Base-by-base conservation (phyloP, 2,113 vertebrate species). In the Hydrochoerus hydrochaeris region DNA sequence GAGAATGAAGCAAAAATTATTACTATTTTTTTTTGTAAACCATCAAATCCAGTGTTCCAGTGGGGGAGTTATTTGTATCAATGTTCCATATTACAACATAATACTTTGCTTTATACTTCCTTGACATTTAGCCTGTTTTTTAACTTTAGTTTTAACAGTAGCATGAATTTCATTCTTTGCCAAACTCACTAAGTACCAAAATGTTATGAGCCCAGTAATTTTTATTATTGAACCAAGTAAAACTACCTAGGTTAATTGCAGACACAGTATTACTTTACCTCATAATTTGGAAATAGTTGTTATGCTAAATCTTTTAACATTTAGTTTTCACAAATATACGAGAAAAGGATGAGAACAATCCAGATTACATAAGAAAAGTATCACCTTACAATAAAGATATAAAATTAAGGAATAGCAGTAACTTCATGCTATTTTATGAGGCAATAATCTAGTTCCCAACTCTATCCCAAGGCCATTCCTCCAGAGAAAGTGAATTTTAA, bases 341-440 rank as follows among this genome's bases (percentile, higher is more conserved):
- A 98, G 97, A 91, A 98, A 98, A 98, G 88, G 92, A 98, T 95
- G 95, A 97, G 96, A 98, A 95, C 96, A 97, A 46, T 97, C 95
- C 82, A 58, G 98, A 95, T 98, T 93, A 97, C 98, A 96, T 97
- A 98, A 97, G 96, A 97, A 96, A 96, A 98, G 95, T 95, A 98
- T 98, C 98, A 97, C 95, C 95, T 97, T 96, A 98, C 98, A 98
- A 98, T 97, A 98, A 98, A 98, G 98, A 98, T 97, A 98, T 98
- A 98, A 98, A 98, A 98, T 98, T 98, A 98, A 98, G 97, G 97
- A 97, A 97, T 98, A 98, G 98, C 97, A 97, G 96, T 97, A 98
- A 98, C 97, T 90, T 97, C 98, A 77, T 98, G 97, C 97, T 98
- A 97, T 98, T 98, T 99, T 98, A 98, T 97, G 97, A 98, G 97